Percentiles rank a stretch among this genome's conserved stretches.
phyloP scores from a whole-genome alignment of 2,113 vertebrate species.

The Terrapene triunguis region DNA sequence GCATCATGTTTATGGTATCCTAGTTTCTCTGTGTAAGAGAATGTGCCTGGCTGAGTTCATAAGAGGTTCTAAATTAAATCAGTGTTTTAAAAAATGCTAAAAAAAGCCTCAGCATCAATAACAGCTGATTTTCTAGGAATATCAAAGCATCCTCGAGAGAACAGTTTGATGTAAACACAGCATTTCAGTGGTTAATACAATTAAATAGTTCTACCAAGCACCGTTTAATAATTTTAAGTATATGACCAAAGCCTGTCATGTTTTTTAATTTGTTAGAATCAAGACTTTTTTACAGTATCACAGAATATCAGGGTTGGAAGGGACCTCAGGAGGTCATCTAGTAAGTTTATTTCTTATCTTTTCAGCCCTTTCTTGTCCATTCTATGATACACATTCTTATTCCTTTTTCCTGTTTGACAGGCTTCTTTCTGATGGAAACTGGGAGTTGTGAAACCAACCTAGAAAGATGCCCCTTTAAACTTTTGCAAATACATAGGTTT shows the following conservation, averaged over 20 bases:
- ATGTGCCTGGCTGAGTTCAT: not conserved
- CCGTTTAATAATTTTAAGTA: fast-evolving
- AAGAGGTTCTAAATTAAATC: not conserved
- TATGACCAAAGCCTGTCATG: not conserved
- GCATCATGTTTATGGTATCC: not conserved
- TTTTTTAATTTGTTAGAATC: not conserved
- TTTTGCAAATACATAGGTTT: fast-evolving
- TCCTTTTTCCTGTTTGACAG: constrained; percentile 12
- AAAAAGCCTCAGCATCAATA: not conserved
- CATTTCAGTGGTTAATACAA: constrained; percentile 9
- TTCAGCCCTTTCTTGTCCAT: not conserved
- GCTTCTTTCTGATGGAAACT: not conserved
- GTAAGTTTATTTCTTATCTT: not conserved
- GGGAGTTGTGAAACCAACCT: not conserved
- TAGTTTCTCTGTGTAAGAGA: not conserved
- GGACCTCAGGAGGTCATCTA: no score
- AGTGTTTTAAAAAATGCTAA: not conserved
- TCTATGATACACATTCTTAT: not conserved
- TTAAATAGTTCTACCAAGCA: not conserved
- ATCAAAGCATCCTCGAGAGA: constrained; percentile 29
- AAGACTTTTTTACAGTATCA: not conserved
- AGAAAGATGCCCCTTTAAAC: not conserved
- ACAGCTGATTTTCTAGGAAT: constrained; percentile 40
- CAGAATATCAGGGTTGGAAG: no score
- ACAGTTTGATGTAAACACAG: not conserved